Conservation (phyloP, 2,888 invertebrate species). For the Epistrophe eligans region DNA sequence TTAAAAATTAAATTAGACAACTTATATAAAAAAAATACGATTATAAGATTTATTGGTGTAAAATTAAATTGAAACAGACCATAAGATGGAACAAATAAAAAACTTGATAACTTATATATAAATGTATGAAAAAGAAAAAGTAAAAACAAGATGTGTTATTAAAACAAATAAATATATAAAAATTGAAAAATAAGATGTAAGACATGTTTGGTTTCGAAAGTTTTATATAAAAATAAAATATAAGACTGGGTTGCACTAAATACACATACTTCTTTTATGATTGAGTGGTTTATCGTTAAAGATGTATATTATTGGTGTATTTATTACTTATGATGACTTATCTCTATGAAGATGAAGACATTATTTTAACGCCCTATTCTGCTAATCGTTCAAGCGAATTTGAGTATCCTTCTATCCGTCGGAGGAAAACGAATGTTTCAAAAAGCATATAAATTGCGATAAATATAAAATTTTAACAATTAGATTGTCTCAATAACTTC, state of each 20-base stretch:
- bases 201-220: not conserved
- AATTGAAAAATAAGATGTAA: conserved; percentile 46
- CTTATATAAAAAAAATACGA: conserved; percentile 41
- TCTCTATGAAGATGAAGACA: too few species aligned
- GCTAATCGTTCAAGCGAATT: too few species aligned
- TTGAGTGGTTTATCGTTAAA: not conserved
- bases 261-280: not conserved
- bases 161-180: conserved; percentile 65
- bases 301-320: too few species aligned
- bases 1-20: conserved; percentile 37
- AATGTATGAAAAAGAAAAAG: conserved; percentile 54
- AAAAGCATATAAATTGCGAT: too few species aligned
- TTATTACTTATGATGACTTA: too few species aligned
- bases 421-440: too few species aligned
- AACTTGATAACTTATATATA: conserved; percentile 54
- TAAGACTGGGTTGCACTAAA: not conserved
- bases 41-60: conserved; percentile 59
- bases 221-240: not conserved
- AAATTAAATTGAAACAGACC: conserved; percentile 56
- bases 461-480: too few species aligned
- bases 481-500: too few species aligned
- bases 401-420: too few species aligned
- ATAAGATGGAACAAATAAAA: conserved; percentile 21
- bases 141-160: conserved; percentile 53
- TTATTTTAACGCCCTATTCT: too few species aligned